These are phyloP conservation scores for Petrolisthes manimaculis DNA, from an alignment of 2,888 invertebrate genomes.

Conservation along the genomic window DNA sequence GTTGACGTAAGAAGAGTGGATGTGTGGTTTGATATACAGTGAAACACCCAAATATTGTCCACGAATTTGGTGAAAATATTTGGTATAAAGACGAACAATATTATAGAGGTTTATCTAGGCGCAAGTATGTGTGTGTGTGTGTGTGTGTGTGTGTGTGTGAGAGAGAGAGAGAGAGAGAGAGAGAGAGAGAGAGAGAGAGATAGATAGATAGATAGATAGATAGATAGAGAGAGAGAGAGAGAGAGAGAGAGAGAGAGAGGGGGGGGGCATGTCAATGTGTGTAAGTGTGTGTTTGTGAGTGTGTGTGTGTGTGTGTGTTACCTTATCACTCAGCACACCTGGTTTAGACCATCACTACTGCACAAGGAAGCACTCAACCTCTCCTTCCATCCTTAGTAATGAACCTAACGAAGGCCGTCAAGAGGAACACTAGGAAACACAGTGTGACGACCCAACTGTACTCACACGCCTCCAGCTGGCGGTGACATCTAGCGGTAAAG, in stretches of 20 bases:
- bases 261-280: background rate
- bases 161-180: slow-evolving; percentile 11
- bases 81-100: background rate
- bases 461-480: too few relatives aligned
- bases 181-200: background rate
- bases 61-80: background rate
- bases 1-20: background rate
- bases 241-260: background rate
- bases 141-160: background rate
- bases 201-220: background rate
- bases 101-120: background rate
- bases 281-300: background rate
- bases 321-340: background rate
- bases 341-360: too few relatives aligned
- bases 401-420: background rate
- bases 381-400: background rate
- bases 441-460: too few relatives aligned
- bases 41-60: too few relatives aligned
- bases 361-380: background rate
- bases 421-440: too few relatives aligned
- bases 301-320: background rate
- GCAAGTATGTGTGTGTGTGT: background rate
- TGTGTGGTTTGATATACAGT: too few relatives aligned
- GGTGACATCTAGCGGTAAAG: too few relatives aligned
- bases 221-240: background rate